Base-by-base conservation (phyloP, 1,140 invertebrate genomes). In the Cyrtorhinus lividipennis region DNA sequence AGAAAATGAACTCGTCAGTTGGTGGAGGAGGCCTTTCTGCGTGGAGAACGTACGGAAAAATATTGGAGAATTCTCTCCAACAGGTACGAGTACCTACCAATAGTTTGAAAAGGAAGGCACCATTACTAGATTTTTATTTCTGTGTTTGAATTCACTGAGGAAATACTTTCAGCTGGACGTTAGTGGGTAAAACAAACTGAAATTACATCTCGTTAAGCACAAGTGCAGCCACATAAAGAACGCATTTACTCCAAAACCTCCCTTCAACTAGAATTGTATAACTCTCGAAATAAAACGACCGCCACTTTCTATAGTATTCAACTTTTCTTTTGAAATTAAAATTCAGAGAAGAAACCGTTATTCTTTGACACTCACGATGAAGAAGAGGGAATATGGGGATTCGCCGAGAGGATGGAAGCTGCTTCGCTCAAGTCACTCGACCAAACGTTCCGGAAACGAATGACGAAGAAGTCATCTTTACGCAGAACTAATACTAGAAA, bases 1-100 rank as follows among this genome's bases (percentile, higher is more conserved):
- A 20, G 48, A 53, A 20, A 20, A 53, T 53, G 48, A 53, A 53
- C 48, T 53, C 20, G 48, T 53, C 48, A 53, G 48, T 20, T 53
- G 48, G 48, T 53, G 48, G 48, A 53, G 18, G 48, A 5, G 48
- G 48, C 8, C 48, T 10, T 53, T 13, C 20, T 53, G 48, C 20
- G 5, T 3, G 10, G 10, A 53, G 48, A 15, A 53, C 18, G 48
- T 53, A 5, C 18, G 48, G 48, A 53, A 53, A 53, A 53, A 53
- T 53, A 22, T 53, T 3, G n/a, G n/a, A 10, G n/a, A 10, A 44
- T 8, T n/a, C 38, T 8, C 8, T 10, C 38, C n/a, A 8, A 44
- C n/a, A 10, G n/a, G 38, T 44, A 44, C n/a, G n/a, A 44, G 38
- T 44, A 44, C 38, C 8, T 10, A 44, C 8, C 8, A n/a, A n/a